A percentile compares a stretch with the other conserved stretches of the same genome.
These are phyloP conservation scores for Trachymyrmex cornetzi DNA, from an alignment of 1,140 invertebrate species.

Conservation along the genomic window DNA sequence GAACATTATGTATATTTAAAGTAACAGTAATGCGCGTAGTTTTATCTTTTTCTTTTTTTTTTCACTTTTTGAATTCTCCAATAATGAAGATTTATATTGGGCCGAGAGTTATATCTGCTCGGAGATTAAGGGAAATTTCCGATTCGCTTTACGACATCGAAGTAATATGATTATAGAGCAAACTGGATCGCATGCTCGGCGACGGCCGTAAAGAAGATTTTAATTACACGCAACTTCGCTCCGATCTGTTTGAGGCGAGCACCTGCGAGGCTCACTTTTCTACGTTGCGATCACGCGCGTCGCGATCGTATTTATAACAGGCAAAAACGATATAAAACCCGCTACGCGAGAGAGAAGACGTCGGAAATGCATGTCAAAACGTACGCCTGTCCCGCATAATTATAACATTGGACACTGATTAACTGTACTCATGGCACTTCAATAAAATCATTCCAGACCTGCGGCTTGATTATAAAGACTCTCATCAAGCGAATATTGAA, in stretches of 20 bases:
- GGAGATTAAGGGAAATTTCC: background rate
- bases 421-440: background rate
- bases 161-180: constrained; percentile 11
- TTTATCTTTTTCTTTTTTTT: background rate
- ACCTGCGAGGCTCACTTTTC: background rate
- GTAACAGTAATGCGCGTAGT: background rate
- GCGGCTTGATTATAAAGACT: background rate
- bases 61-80: background rate
- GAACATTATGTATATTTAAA: background rate
- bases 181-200: background rate
- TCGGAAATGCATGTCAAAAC: background rate
- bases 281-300: constrained; percentile 6
- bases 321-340: background rate
- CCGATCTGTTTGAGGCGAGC: background rate
- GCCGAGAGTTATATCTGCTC: background rate
- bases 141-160: background rate
- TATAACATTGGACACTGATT: constrained; percentile 36
- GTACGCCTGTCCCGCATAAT: background rate
- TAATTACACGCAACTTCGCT: constrained; percentile 15
- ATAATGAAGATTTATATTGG: background rate
- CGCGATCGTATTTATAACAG: background rate
- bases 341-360: background rate
- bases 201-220: constrained; percentile 2
- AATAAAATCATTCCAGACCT: constrained; percentile 44
- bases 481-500: background rate